A percentile compares a stretch with the other conserved stretches of the same genome.
Evolutionary conservation across 2,888 invertebrate species (phyloP).

Genomic region (Stenotaenia linearis): DNA sequence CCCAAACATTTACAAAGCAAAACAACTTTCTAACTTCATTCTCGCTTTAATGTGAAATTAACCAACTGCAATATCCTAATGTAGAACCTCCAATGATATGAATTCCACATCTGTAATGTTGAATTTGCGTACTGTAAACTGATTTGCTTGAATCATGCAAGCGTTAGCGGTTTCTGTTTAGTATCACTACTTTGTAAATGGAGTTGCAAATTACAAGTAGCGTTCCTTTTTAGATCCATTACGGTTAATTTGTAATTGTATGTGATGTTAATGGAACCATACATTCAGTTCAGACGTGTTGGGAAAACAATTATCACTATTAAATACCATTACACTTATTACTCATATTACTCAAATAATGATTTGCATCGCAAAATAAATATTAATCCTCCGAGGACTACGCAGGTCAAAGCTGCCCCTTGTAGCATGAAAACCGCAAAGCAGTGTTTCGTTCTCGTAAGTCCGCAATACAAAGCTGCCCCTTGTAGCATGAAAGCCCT

Average conservation of each 20-base stretch:
- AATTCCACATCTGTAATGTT: background rate
- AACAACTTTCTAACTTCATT: background rate
- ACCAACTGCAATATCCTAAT: background rate
- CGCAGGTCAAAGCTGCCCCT: too few species aligned
- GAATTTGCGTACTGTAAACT: background rate
- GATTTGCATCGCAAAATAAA: too few species aligned
- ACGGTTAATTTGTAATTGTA: background rate
- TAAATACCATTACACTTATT: background rate
- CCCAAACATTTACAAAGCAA: too few species aligned
- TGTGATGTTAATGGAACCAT: background rate
- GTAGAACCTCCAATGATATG: background rate
- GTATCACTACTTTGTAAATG: background rate
- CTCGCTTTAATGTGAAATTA: background rate
- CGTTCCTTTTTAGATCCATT: background rate
- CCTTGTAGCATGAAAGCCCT: too few species aligned
- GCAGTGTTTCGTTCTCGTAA: too few species aligned
- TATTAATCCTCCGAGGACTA: too few species aligned
- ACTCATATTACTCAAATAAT: background rate
- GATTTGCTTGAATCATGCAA: background rate
- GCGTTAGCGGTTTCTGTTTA: background rate
- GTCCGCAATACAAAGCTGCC: too few species aligned
- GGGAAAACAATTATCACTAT: background rate
- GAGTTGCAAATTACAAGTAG: background rate
- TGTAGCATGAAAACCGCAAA: too few species aligned
- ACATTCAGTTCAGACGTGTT: background rate